Percentiles rank a stretch among this genome's conserved stretches.
Evolutionary conservation across 2,113 vertebrate species (phyloP).

Genomic region (Platichthys flesus): DNA sequence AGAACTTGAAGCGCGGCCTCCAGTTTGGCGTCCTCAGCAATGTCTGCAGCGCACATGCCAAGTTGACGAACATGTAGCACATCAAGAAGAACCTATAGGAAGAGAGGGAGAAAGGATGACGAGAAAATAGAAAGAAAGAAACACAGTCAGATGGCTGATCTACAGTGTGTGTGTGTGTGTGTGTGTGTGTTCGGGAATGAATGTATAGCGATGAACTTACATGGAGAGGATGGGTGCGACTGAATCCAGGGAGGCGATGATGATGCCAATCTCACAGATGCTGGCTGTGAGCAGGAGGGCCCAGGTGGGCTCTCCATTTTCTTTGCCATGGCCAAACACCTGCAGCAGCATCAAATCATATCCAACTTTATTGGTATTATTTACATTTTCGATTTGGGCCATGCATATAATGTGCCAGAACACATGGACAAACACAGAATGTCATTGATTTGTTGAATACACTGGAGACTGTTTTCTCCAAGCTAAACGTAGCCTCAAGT

Average conservation of each 20-base stretch:
- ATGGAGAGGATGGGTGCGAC: slow-evolving; percentile 99
- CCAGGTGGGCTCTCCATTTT: slow-evolving; percentile 98
- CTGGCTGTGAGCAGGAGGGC: slow-evolving; percentile 93
- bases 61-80: slow-evolving; percentile 99
- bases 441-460: neutral
- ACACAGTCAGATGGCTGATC: neutral
- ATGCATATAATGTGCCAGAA: neutral
- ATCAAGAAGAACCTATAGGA: slow-evolving; percentile 95
- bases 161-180: too few relatives aligned
- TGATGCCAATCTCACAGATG: slow-evolving; percentile 98
- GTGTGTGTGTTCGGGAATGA: neutral
- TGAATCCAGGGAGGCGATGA: slow-evolving; percentile 96
- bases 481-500: too few relatives aligned
- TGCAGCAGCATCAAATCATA: slow-evolving; percentile 57
- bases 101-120: neutral
- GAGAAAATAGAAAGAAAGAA: neutral
- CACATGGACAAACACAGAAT: neutral
- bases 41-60: slow-evolving; percentile 96
- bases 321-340: slow-evolving; percentile 98
- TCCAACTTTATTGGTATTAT: neutral
- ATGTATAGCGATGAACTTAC: slow-evolving; percentile 70
- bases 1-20: slow-evolving; percentile 97
- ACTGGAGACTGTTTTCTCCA: neutral
- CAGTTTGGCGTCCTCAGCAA: slow-evolving; percentile 97
- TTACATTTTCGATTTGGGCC: too few relatives aligned